A percentile compares a stretch with the other conserved stretches of the same genome.
These are phyloP conservation scores for Siniperca undulata DNA, from an alignment of 2,797 vertebrate genomes.

Conservation along the genomic window DNA sequence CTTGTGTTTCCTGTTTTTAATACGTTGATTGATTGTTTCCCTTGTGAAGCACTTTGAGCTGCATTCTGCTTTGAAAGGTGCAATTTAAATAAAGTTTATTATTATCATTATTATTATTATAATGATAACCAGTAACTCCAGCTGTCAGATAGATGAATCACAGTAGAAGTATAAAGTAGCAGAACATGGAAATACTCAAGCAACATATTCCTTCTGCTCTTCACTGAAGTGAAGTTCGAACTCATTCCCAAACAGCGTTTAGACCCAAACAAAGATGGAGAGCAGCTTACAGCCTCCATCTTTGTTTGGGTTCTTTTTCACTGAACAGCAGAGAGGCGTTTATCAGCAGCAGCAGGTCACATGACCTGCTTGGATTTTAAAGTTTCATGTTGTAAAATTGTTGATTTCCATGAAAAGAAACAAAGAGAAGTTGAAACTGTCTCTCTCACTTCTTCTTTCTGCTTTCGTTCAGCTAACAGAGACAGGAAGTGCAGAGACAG, in stretches of 20 bases:
- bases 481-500: slow-evolving; percentile 46
- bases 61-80: too few species aligned
- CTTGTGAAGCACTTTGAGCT: too few species aligned
- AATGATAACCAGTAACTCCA: too few species aligned
- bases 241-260: not conserved
- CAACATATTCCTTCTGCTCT: too few species aligned
- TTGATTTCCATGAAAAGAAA: not conserved
- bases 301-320: not conserved
- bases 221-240: too few species aligned
- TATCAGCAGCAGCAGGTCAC: not conserved
- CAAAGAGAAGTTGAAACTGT: slow-evolving; percentile 8
- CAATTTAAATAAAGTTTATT: too few species aligned
- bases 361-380: not conserved
- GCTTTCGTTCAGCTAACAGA: not conserved
- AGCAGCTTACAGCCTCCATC: not conserved
- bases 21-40: too few species aligned
- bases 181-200: too few species aligned
- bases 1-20: too few species aligned
- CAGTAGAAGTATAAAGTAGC: too few species aligned
- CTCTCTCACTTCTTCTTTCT: slow-evolving; percentile 29
- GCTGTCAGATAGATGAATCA: too few species aligned
- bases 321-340: not conserved
- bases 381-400: not conserved
- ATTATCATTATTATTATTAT: too few species aligned
- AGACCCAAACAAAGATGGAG: not conserved